Evolutionary conservation across 2,797 vertebrate genomes (phyloP).

Genomic region (Coluber constrictor): DNA sequence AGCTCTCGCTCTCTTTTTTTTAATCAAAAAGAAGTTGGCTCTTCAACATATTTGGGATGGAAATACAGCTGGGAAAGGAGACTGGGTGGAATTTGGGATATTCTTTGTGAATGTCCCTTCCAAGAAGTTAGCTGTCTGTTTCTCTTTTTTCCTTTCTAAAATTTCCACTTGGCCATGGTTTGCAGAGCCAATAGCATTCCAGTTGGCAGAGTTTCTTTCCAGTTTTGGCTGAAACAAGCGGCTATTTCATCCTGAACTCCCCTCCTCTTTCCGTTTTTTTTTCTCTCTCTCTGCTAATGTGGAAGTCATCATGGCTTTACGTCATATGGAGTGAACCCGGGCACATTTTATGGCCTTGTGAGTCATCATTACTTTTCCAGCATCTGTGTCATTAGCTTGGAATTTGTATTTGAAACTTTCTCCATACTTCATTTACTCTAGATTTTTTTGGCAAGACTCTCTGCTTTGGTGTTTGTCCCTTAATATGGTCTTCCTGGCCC

Average conservation of each 20-base stretch:
- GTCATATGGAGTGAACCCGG: constrained; percentile 67
- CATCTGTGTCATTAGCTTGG: constrained; percentile 76
- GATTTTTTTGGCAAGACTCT: neutral
- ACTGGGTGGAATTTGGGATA: constrained; percentile 42
- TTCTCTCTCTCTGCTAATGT: constrained; percentile 53
- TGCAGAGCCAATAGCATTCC: constrained; percentile 45
- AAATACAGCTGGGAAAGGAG: constrained; percentile 19
- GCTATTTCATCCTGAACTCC: constrained; percentile 68
- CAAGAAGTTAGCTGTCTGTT: neutral
- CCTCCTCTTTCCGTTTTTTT: neutral
- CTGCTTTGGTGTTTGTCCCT: constrained; percentile 74
- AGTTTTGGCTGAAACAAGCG: constrained; percentile 52
- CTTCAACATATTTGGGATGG: neutral
- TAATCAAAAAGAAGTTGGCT: neutral
- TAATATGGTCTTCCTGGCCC: constrained; percentile 67
- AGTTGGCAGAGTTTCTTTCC: constrained; percentile 58
- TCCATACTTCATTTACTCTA: neutral
- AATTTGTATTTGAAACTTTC: constrained; percentile 69
- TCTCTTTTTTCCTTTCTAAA: constrained; percentile 58
- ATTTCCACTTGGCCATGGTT: constrained; percentile 54
- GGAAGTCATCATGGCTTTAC: constrained; percentile 64
- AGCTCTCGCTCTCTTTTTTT: neutral
- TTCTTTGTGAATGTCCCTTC: constrained; percentile 21
- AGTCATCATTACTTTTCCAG: constrained; percentile 78
- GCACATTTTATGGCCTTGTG: constrained; percentile 75